Conservation (phyloP, 92 coral and sea anemone species). For the Hydrozoanthus gracilis region DNA sequence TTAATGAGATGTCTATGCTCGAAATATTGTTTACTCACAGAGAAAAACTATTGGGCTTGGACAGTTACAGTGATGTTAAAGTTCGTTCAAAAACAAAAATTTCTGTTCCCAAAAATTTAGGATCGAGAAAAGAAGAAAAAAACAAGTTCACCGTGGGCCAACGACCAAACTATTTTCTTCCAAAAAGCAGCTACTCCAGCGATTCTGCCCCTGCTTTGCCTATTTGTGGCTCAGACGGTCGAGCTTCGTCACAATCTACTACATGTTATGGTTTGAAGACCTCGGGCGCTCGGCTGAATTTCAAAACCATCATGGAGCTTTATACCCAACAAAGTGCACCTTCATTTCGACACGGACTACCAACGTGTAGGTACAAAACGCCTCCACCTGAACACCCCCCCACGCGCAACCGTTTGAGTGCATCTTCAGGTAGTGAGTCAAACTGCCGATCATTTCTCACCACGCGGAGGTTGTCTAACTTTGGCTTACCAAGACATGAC, state of each 20-base stretch:
- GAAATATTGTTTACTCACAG: slow-evolving; percentile 77
- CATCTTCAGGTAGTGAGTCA: background rate
- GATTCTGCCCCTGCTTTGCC: background rate
- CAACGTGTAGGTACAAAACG: slow-evolving; percentile 60
- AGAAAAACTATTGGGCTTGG: slow-evolving; percentile 39
- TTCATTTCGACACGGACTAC: slow-evolving; percentile 76
- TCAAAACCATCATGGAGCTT: slow-evolving; percentile 67
- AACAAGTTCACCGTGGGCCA: background rate
- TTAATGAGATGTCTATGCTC: slow-evolving; percentile 64
- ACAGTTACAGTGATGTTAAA: slow-evolving; percentile 31
- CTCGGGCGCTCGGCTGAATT: background rate
- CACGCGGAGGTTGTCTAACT: slow-evolving; percentile 8
- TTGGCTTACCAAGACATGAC: slow-evolving; percentile 48
- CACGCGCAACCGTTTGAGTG: slow-evolving; percentile 8
- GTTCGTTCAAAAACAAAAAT: background rate
- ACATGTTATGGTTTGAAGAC: background rate
- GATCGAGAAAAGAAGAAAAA: background rate
- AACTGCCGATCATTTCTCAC: slow-evolving; percentile 25
- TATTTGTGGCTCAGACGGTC: background rate
- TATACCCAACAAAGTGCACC: slow-evolving; percentile 74
- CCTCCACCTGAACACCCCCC: slow-evolving; percentile 55
- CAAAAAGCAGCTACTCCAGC: background rate
- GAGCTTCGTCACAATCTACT: background rate
- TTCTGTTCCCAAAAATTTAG: background rate
- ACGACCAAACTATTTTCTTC: background rate